Conservation (phyloP, 2,797 vertebrate genomes). For the Podargus strigoides region DNA sequence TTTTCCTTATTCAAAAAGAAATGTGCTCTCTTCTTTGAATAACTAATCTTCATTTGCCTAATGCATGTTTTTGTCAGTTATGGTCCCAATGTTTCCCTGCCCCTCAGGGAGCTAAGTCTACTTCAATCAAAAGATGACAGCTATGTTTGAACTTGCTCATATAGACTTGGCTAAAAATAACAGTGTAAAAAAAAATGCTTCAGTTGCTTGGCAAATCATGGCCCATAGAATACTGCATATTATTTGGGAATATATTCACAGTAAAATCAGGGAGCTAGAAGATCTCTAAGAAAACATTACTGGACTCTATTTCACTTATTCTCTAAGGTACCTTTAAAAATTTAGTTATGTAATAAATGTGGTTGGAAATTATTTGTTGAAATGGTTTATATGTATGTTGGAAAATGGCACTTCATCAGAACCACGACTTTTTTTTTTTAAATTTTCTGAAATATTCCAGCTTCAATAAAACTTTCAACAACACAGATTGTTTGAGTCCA, state of each 20-base stretch:
- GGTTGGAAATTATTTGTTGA: background rate
- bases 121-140: background rate
- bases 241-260: background rate
- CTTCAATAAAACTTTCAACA: background rate
- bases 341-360: background rate
- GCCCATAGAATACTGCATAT: background rate
- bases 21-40: background rate
- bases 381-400: background rate
- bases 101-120: background rate
- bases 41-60: background rate
- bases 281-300: background rate
- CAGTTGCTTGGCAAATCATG: background rate
- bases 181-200: background rate
- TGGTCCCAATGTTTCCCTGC: background rate
- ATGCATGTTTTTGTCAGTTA: background rate
- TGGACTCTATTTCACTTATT: background rate
- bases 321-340: background rate
- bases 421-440: background rate
- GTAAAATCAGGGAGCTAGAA: background rate
- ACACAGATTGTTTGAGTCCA: background rate
- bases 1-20: background rate
- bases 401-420: constrained; percentile 1
- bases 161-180: background rate
- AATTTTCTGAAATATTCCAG: background rate
- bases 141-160: background rate